phyloP scores from a whole-genome alignment of 1,140 invertebrate species.

The Hylaeus volcanicus region DNA sequence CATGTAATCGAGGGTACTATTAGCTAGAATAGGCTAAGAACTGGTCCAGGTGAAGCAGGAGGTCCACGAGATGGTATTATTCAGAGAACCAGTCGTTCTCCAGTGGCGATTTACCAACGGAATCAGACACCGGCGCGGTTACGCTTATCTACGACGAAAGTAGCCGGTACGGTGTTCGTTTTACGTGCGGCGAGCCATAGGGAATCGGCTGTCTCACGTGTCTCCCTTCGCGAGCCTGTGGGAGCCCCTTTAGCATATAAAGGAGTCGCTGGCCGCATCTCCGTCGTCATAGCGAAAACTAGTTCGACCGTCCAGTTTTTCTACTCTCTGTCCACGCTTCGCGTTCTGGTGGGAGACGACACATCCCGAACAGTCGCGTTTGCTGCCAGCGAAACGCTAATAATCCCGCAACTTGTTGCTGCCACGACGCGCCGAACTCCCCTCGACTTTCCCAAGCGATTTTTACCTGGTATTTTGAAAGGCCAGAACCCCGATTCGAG shows the following conservation, averaged over 20 bases:
- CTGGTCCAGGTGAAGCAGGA: too few species aligned
- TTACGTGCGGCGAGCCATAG: slow-evolving; percentile 23
- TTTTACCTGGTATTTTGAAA: not conserved
- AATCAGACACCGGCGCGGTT: slow-evolving; percentile 18
- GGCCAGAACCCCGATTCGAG: too few species aligned
- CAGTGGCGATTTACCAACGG: slow-evolving; percentile 12
- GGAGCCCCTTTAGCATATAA: slow-evolving; percentile 52
- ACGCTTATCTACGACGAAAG: slow-evolving; percentile 42
- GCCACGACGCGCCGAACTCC: not conserved
- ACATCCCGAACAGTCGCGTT: slow-evolving; percentile 56
- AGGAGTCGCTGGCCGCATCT: slow-evolving; percentile 35
- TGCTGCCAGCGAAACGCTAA: slow-evolving; percentile 57
- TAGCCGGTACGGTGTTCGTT: slow-evolving; percentile 19
- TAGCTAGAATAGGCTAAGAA: too few species aligned
- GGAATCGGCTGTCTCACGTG: slow-evolving; percentile 36
- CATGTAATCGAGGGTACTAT: too few species aligned
- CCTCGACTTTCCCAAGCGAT: not conserved
- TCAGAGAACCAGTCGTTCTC: slow-evolving; percentile 1
- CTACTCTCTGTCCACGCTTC: slow-evolving; percentile 63
- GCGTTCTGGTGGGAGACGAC: slow-evolving; percentile 40
- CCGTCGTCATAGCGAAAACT: slow-evolving; percentile 68
- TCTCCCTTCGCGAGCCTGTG: slow-evolving; percentile 17
- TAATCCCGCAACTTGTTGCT: slow-evolving; percentile 74
- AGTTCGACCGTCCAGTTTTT: slow-evolving; percentile 73
- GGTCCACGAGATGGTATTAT: not conserved